phyloP scores from a whole-genome alignment of 2,797 vertebrate genomes.

The Intellagama lesueurii region DNA sequence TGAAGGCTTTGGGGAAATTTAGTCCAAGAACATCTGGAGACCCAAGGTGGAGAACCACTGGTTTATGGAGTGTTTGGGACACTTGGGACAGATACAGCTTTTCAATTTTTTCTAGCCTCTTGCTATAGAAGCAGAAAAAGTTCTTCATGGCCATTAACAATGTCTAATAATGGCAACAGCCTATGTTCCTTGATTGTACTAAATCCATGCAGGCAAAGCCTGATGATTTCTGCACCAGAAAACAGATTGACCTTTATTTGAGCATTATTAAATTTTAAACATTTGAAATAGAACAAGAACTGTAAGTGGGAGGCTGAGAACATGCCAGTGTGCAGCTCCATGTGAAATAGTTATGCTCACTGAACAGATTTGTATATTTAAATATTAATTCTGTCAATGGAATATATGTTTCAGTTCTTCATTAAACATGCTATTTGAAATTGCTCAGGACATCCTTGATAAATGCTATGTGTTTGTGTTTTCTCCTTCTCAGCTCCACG shows the following conservation, averaged over 20 bases:
- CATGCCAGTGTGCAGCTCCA: background rate
- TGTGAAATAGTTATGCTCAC: background rate
- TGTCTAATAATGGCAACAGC: background rate
- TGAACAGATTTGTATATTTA: background rate
- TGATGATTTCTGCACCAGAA: background rate
- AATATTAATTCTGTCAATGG: background rate
- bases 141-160: background rate
- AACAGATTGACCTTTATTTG: slow-evolving; percentile 4
- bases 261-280: slow-evolving; percentile 21
- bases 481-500: background rate
- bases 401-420: background rate
- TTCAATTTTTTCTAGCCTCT: background rate
- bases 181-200: background rate
- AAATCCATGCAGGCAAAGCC: background rate
- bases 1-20: no score
- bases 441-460: background rate
- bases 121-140: background rate
- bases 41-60: no score
- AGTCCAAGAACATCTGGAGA: no score
- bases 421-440: background rate
- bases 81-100: background rate
- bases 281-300: slow-evolving; percentile 10
- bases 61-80: no score
- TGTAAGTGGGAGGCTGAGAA: slow-evolving; percentile 6
- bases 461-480: background rate